Evolutionary conservation across 37 sponge, comb jelly and placozoan genomes (phyloP), one percentile per base, ranked within the genome.

Genomic region (Chondrosia reniformis): DNA sequence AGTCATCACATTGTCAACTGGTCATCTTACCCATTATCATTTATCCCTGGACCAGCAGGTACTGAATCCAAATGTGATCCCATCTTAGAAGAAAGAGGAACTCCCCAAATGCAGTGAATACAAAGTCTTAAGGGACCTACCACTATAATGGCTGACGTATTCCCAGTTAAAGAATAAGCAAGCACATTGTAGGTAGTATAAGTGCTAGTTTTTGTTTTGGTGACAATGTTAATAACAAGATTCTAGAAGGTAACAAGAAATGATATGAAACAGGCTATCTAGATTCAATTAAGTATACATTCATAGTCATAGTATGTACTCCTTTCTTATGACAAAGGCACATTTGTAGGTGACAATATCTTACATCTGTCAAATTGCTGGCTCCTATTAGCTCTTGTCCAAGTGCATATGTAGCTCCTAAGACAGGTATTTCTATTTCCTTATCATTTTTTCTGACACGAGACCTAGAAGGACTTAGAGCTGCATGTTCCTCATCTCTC

Each of bases 31-130:
- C 93, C 94, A 82, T 93, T 86, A 67, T 93, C 94, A 80, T 93
- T 93, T 41, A 93, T 93, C 4, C 94, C 94, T 44, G 89, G 84
- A 8, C 94, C 94, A 56, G 85, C 90, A 33, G 89, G 82, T 25
- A 93, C 94, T 37, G 89, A 89, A 63, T 93, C 94, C 55, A 93
- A 74, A 58, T 93, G 94, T 45, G 89, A 84, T 5, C 94, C 94
- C 12, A 89, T 43, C 93, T 92, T 36, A 49, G 49, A 19, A 32
- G 6, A 19, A 15, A 15, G 10, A 15, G 10, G 52, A 10, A 49
- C 15, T 49, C 12, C 27, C 39, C 13, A 37, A 22, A 73, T n/a
- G n/a, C n/a, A n/a, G n/a, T n/a, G n/a, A n/a, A n/a, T n/a, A n/a
- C n/a, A n/a, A n/a, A n/a, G n/a, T n/a, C n/a, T n/a, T n/a, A n/a